Conservation (phyloP, 2,113 vertebrate genomes). For the Octodon degus region DNA sequence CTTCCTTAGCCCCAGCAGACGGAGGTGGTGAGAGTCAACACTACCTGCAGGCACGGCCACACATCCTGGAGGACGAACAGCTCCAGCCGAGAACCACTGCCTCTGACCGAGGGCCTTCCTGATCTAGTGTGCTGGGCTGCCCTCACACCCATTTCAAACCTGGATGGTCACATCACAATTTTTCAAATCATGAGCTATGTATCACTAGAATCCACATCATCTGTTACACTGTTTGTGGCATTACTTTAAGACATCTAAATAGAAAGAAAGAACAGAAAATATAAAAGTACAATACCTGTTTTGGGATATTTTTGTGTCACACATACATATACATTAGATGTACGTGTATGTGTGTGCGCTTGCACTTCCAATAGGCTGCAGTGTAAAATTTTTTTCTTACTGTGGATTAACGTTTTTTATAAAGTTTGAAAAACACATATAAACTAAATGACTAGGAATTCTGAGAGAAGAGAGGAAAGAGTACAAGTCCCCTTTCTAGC, state of each 20-base stretch:
- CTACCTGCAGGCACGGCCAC: neutral
- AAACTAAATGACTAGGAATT: constrained; percentile 34
- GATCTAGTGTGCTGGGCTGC: neutral
- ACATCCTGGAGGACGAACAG: neutral
- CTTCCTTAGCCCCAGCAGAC: neutral
- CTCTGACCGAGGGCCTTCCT: neutral
- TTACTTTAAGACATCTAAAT: constrained; percentile 21
- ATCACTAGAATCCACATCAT: neutral
- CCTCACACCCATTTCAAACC: neutral
- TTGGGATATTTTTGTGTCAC: neutral
- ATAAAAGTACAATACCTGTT: neutral
- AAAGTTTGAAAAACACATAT: neutral
- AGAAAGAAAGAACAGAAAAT: neutral
- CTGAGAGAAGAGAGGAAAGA: constrained; percentile 41
- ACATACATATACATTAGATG: neutral
- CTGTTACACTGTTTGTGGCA: neutral
- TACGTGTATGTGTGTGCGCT: neutral
- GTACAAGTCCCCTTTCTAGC: constrained; percentile 53
- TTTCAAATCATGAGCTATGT: neutral
- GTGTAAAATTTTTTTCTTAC: neutral
- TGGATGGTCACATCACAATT: neutral
- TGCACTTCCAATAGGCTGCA: neutral
- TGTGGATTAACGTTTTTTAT: neutral
- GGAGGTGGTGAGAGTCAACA: neutral
- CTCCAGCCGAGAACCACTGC: neutral